Base-by-base conservation (phyloP, 2,888 invertebrate genomes). In the Mesodorylaimus sp. region DNA sequence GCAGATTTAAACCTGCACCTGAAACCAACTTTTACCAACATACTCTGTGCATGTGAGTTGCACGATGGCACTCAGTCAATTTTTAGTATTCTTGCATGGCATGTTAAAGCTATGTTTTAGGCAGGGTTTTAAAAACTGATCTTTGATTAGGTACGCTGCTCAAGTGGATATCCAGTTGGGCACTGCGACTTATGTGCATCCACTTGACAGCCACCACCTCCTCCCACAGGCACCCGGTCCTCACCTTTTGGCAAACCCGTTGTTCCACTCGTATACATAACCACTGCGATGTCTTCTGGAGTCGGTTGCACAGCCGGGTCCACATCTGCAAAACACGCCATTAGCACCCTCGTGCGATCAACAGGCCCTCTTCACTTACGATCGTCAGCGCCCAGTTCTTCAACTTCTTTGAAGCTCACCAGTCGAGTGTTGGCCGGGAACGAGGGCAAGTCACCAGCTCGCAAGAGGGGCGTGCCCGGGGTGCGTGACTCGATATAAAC, bases 231-330 rank as follows among this genome's bases (percentile, higher is more conserved):
- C n/a, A n/a, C n/a, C n/a, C n/a, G n/a, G n/a, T n/a, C n/a, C n/a
- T 43, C 83, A 61, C 89, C 91, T 71, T 91, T 91, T 0, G 91
- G 91, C 52, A 81, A 78, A 48, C 91, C 93, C 2, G 95, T 95
- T 1, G 91, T 91, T 3, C 95, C 95, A 59, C 88, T 89, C 1
- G 95, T 97, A 74, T 95, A 97, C 95, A 97, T 97, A 39, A 97
- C 81, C 61, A 97, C 86, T 45, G 95, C 95, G 2, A 81, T 78
- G 68, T 95, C 93, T 16, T 77, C 72, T 3, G 78, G 70, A 3
- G 70, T 68, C 1, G 87, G 84, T 3, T 77, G 74, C 16, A 55
- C 52, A 16, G 55, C 46, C 36, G 46, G 46, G 42, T 54, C 27
- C 21, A 39, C 1, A 25, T 39, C 48, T 45, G 43, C 46, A 50